Evolutionary conservation across 2,888 invertebrate genomes (phyloP), one percentile per base, ranked within the genome.

Genomic region (Brachyptera putata): DNA sequence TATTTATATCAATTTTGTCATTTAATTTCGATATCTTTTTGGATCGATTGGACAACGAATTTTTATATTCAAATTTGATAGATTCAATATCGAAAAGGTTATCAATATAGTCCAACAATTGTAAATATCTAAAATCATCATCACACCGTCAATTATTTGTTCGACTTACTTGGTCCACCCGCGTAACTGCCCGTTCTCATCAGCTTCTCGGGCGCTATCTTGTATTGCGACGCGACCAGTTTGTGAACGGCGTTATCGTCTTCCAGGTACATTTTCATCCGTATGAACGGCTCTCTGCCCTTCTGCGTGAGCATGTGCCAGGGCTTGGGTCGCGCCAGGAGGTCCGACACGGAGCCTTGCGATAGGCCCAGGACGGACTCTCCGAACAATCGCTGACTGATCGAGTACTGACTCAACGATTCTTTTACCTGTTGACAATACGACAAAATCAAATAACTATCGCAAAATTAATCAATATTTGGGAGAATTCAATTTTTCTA

Each of bases 301-400:
- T 96, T 96, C 72, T 93, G 94, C 13, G 99, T 99, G 55, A 99
- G 81, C 95, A 97, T 96, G 73, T 95, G 94, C 99, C 98, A 99
- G 0, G 97, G 95, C 74, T 99, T 99, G 34, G 99, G 99, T 56
- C 99, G 79, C 22, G 98, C 98, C 65, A 99, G 79, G 41, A 99
- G 81, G 75, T 99, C 99, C 49, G 96, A 97, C 1, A 99, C 99
- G 3, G 95, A 95, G 36, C 99, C 99, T 75, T 96, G 96, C 1
- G 95, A 95, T 57, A 96, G 76, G 1, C 96, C 96, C 61, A 99
- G 80, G n/a, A 99, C 97, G 1, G 92, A 94, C 75, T 99, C 99
- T 7, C 99, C 99, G 72, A 99, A 99, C 53, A 99, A 80, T 67
- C 99, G 84, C 77, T 99, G 99, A 70, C 97, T 97, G 72, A 99